A percentile compares a stretch with the other conserved stretches of the same genome.
Conservation (phyloP, 1,140 invertebrate species). For the Wasmannia auropunctata region DNA sequence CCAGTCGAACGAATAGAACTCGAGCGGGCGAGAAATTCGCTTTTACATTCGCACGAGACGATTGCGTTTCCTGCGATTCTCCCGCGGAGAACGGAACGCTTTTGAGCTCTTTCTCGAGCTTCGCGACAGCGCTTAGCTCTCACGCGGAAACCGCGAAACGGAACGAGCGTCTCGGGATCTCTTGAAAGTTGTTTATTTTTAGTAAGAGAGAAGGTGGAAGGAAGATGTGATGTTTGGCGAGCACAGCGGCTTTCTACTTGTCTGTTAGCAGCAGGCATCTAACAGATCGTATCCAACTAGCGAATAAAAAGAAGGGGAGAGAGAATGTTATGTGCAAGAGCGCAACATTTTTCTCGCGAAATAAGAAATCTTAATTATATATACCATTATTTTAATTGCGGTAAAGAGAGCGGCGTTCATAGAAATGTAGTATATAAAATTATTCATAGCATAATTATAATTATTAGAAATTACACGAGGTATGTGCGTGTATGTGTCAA, state of each 20-base stretch:
- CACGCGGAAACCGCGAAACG: not conserved
- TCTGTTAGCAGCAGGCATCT: slow-evolving; percentile 39
- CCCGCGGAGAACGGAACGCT: not conserved
- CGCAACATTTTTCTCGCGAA: slow-evolving; percentile 3
- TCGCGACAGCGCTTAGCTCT: not conserved
- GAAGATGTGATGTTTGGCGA: slow-evolving; percentile 35
- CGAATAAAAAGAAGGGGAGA: slow-evolving; percentile 15
- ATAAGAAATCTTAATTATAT: not conserved
- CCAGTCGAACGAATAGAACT: not conserved
- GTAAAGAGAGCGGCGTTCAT: not conserved
- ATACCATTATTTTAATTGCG: not conserved
- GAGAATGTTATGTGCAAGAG: slow-evolving; percentile 37
- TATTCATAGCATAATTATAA: slow-evolving; percentile 22
- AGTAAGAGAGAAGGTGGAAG: slow-evolving; percentile 26
- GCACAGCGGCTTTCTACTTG: slow-evolving; percentile 49
- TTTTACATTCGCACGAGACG: not conserved
- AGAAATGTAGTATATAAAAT: not conserved
- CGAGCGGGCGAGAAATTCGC: not conserved
- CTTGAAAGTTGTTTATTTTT: slow-evolving; percentile 32
- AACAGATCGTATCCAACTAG: slow-evolving; percentile 39
- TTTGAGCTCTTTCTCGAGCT: not conserved
- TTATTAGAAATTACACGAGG: not conserved
- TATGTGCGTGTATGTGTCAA: not conserved
- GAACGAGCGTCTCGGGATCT: slow-evolving; percentile 13
- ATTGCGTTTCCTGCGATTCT: not conserved